Evolutionary conservation across 2,113 vertebrate species (phyloP).

Genomic region (Chrysemys picta): DNA sequence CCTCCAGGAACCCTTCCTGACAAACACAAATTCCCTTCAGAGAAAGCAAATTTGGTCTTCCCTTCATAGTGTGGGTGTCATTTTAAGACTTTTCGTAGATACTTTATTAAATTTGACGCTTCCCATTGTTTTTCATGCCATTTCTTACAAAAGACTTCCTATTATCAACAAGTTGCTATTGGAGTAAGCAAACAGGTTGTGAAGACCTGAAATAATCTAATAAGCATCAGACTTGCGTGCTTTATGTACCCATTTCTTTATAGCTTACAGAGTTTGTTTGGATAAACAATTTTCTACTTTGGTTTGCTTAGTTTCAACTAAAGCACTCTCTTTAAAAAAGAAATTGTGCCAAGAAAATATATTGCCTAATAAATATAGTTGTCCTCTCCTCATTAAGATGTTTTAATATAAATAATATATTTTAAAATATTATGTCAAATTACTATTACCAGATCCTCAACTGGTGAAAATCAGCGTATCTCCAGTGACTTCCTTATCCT

Average conservation of each 20-base stretch:
- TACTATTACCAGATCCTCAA: background rate
- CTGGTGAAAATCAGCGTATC: background rate
- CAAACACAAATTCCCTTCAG: constrained; percentile 94
- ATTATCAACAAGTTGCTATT: constrained; percentile 84
- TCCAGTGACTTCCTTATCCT: constrained; percentile 32
- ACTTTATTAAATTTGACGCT: constrained; percentile 85
- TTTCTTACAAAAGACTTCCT: constrained; percentile 78
- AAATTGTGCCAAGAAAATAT: background rate
- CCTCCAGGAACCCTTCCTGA: constrained; percentile 90
- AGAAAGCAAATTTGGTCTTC: constrained; percentile 92
- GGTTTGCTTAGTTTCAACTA: constrained; percentile 22
- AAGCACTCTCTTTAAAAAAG: background rate
- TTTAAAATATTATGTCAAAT: background rate
- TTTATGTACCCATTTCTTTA: constrained; percentile 57
- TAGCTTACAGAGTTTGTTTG: constrained; percentile 37
- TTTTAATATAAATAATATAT: background rate
- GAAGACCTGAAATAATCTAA: constrained; percentile 77
- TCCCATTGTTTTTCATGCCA: constrained; percentile 75
- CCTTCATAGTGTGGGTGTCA: constrained; percentile 82
- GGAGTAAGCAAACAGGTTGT: constrained; percentile 77
- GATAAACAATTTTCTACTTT: constrained; percentile 52
- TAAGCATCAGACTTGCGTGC: constrained; percentile 36
- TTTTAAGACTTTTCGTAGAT: constrained; percentile 83
- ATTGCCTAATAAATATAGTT: background rate
- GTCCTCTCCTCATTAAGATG: background rate